Percentiles rank a stretch among this genome's conserved stretches.
Conservation (phyloP, 2,113 vertebrate genomes). For the Nyctibius bracteatus region DNA sequence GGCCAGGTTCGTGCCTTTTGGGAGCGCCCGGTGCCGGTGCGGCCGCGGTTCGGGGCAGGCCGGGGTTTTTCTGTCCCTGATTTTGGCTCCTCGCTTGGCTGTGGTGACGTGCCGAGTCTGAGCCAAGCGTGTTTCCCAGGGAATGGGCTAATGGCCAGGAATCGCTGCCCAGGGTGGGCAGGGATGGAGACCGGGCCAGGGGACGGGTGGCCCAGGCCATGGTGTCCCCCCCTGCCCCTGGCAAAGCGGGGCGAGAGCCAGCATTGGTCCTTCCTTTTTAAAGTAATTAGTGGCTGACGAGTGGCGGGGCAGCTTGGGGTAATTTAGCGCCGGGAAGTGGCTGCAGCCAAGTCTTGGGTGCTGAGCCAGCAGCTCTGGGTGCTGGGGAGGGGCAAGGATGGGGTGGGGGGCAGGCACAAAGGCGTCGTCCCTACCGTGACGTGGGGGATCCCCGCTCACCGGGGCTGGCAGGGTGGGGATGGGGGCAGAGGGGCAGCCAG, state of each 20-base stretch:
- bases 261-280: conserved; percentile 21
- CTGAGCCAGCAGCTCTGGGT: neutral
- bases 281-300: neutral
- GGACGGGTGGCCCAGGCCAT: neutral
- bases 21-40: neutral
- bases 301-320: neutral
- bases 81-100: neutral
- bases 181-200: neutral
- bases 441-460: neutral
- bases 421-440: neutral
- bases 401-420: neutral
- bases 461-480: neutral
- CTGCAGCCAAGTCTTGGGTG: neutral
- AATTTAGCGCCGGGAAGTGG: neutral
- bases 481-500: neutral
- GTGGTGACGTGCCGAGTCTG: neutral
- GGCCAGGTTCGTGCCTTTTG: neutral
- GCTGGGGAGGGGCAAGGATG: neutral
- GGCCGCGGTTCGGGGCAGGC: rapidly evolving
- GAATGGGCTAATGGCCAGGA: neutral
- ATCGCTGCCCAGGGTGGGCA: rapidly evolving
- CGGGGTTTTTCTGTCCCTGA: neutral
- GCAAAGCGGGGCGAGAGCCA: rapidly evolving
- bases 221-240: neutral
- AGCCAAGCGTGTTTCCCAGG: neutral